Evolutionary conservation across 1,140 invertebrate species (phyloP).

Genomic region (Drosophila jambulina): DNA sequence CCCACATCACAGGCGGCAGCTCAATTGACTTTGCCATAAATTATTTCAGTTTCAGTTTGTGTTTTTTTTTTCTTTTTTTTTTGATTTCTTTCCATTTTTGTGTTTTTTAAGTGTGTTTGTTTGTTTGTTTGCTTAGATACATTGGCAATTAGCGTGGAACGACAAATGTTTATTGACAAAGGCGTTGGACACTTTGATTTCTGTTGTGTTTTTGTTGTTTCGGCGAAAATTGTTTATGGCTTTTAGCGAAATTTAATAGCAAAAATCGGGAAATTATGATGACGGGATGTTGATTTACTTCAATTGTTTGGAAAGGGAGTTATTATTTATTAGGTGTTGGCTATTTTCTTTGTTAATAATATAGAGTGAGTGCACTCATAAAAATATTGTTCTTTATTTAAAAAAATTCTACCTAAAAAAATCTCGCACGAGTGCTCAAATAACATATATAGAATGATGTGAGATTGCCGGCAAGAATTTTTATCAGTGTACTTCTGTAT

Average conservation of each 20-base stretch:
- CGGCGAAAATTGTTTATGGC: conserved; percentile 15
- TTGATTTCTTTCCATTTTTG: conserved; percentile 10
- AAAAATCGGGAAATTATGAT: not conserved
- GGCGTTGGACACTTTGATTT: conserved; percentile 25
- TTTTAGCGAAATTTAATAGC: conserved; percentile 13
- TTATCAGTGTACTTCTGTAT: no score
- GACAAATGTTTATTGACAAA: conserved; percentile 44
- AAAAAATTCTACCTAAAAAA: no score
- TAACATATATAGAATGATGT: no score
- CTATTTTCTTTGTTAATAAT: not conserved
- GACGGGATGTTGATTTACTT: not conserved
- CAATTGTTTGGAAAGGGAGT: not conserved
- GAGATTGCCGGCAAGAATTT: no score
- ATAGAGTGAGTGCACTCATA: not conserved
- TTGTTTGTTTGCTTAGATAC: conserved; percentile 27
- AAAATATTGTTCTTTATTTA: no score
- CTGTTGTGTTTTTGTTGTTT: not conserved
- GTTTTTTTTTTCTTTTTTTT: conserved; percentile 9
- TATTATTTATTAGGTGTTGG: not conserved
- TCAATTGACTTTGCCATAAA: conserved; percentile 62
- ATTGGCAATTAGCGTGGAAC: conserved; percentile 47
- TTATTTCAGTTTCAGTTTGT: conserved; percentile 22
- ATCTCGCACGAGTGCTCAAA: no score
- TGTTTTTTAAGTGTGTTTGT: conserved; percentile 24
- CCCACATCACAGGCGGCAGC: conserved; percentile 26